phyloP scores from a whole-genome alignment of 2,113 vertebrate genomes.

The Rhea pennata region DNA sequence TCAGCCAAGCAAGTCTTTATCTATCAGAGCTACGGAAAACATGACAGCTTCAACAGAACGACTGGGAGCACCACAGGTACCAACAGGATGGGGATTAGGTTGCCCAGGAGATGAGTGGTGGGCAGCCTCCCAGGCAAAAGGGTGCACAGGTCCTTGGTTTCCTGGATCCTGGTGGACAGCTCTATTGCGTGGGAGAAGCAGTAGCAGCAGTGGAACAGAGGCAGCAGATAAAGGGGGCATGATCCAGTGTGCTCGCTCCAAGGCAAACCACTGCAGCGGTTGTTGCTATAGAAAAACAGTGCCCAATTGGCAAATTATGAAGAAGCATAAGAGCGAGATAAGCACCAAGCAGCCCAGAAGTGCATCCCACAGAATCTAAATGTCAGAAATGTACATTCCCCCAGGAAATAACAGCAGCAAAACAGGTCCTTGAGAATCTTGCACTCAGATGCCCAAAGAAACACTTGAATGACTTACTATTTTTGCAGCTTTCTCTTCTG shows the following conservation, averaged over 20 bases:
- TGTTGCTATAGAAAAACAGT: neutral
- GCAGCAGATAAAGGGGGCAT: neutral
- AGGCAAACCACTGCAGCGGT: neutral
- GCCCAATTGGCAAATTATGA: fast-evolving
- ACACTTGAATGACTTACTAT: neutral
- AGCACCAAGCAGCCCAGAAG: neutral
- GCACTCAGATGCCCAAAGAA: neutral
- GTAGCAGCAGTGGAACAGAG: neutral
- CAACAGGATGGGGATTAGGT: neutral
- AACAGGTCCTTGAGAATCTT: neutral
- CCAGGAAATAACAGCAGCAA: neutral
- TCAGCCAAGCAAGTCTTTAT: neutral
- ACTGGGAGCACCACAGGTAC: neutral
- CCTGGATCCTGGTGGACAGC: neutral
- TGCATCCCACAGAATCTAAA: neutral
- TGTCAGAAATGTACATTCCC: neutral
- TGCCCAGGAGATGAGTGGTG: neutral
- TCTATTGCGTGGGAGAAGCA: neutral
- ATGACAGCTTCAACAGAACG: neutral
- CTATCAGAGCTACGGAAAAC: neutral
- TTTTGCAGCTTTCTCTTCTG: neutral
- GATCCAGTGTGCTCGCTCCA: neutral
- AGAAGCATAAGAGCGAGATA: neutral
- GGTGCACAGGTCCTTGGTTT: neutral
- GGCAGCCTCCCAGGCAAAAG: neutral